Conservation (phyloP, 2,113 vertebrate genomes). For the Anolis carolinensis region DNA sequence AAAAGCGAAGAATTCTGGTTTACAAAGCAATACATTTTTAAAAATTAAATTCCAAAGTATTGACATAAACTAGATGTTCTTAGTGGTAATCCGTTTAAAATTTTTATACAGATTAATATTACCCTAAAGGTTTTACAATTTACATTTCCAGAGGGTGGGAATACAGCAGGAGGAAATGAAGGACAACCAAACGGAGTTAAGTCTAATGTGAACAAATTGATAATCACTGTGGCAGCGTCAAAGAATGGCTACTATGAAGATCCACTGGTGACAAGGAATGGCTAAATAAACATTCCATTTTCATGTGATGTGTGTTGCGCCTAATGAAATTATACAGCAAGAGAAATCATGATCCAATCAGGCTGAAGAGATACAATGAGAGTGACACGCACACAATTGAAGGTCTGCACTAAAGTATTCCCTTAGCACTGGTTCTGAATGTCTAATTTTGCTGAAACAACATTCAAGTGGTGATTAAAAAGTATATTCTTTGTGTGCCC, state of each 20-base stretch:
- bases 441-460: slow-evolving; percentile 1
- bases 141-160: background rate
- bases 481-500: background rate
- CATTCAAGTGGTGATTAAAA: slow-evolving; percentile 26
- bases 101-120: background rate
- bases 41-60: background rate
- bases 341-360: background rate
- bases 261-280: background rate
- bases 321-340: background rate
- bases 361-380: background rate
- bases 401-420: background rate
- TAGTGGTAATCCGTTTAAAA: background rate
- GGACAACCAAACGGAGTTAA: background rate
- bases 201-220: background rate
- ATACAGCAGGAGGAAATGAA: too few relatives aligned
- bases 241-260: background rate
- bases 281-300: slow-evolving; percentile 1
- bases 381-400: background rate
- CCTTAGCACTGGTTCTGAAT: background rate
- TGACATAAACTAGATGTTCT: background rate
- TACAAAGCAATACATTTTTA: background rate
- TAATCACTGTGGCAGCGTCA: background rate
- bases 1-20: background rate
- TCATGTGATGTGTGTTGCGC: too few relatives aligned
- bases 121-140: background rate